Evolutionary conservation across 1,140 invertebrate genomes (phyloP), one percentile per base, ranked within the genome.

Genomic region (Orchestia grillus): DNA sequence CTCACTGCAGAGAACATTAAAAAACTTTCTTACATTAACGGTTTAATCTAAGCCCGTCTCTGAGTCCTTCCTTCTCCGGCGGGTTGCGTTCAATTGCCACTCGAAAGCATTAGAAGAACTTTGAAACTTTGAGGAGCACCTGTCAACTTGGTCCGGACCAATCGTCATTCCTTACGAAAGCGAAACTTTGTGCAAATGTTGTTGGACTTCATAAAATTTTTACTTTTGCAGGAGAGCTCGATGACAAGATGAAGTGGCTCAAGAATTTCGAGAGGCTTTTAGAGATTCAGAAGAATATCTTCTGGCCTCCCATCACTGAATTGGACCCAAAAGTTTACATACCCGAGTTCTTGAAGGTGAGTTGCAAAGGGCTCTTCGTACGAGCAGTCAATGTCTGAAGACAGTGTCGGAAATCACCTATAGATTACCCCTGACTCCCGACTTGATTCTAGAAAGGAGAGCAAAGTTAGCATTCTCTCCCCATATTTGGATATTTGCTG

Each of bases 211-310:
- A 90, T 15, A 57, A 36, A 87, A 96, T 94, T 88, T 87, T 96
- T 43, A 94, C 95, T 95, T 97, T 97, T 97, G 92, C 97, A 98
- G 98, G 98, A 96, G 98, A 98, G 96, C 97, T 98, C 90, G 98
- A 98, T 97, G 98, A 98, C 96, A 98, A 98, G 97, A 98, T 98
- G 97, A 98, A 98, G 97, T 98, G 98, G 98, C 97, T 98, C 94
- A 98, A 98, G 97, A 98, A 98, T 97, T 98, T 98, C 97, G 98
- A 98, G 97, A 97, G 98, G 77, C 97, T 98, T 6, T 97, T 98
- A 96, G 98, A 98, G 97, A 98, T 98, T 92, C 98, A 98, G 97
- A 97, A 98, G 47, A 98, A 98, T 97, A 98, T 98, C 47, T 97
- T 98, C 0, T 98, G 98, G 98, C 98, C 98, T 16, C 97, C 98